Percentiles rank a stretch among this genome's conserved stretches.
These are phyloP conservation scores for Eutolmus rufibarbis DNA, from an alignment of 2,888 invertebrate genomes.

Conservation along the genomic window DNA sequence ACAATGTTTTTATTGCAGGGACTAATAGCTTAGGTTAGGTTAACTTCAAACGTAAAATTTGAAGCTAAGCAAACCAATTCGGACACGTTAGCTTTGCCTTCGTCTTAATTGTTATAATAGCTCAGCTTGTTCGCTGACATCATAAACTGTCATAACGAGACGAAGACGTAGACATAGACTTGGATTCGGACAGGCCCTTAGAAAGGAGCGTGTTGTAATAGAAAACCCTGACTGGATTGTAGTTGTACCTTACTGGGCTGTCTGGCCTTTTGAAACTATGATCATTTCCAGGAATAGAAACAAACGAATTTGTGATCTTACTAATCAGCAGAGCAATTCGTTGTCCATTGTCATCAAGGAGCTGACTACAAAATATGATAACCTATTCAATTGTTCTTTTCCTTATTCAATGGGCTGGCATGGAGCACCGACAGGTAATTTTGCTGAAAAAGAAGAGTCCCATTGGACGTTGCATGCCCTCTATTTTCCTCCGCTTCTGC, in stretches of 20 bases:
- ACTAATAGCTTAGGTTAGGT: too few relatives aligned
- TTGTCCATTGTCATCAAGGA: conserved; percentile 68
- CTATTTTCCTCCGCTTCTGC: conserved; percentile 89
- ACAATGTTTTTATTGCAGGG: too few relatives aligned
- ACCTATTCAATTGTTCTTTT: too few relatives aligned
- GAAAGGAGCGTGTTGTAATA: conserved; percentile 83
- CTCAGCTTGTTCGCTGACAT: too few relatives aligned
- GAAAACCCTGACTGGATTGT: conserved; percentile 91
- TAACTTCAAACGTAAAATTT: too few relatives aligned
- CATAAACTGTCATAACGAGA: too few relatives aligned
- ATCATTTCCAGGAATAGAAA: conserved; percentile 79
- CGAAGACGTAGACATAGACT: too few relatives aligned
- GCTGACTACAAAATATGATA: conserved; percentile 89
- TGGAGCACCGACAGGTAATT: conserved; percentile 95
- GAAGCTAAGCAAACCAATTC: too few relatives aligned
- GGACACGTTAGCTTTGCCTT: too few relatives aligned
- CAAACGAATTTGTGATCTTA: conserved; percentile 81
- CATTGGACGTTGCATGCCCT: conserved; percentile 94
- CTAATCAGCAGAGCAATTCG: conserved; percentile 67
- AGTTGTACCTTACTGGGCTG: conserved; percentile 96
- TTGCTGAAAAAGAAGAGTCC: conserved; percentile 62
- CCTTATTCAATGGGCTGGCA: conserved; percentile 99
- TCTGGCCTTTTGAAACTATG: conserved; percentile 93
- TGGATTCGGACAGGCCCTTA: too few relatives aligned
- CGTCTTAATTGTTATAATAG: too few relatives aligned